Base-by-base conservation (phyloP, 2,888 invertebrate genomes). In the Diadromus collaris region DNA sequence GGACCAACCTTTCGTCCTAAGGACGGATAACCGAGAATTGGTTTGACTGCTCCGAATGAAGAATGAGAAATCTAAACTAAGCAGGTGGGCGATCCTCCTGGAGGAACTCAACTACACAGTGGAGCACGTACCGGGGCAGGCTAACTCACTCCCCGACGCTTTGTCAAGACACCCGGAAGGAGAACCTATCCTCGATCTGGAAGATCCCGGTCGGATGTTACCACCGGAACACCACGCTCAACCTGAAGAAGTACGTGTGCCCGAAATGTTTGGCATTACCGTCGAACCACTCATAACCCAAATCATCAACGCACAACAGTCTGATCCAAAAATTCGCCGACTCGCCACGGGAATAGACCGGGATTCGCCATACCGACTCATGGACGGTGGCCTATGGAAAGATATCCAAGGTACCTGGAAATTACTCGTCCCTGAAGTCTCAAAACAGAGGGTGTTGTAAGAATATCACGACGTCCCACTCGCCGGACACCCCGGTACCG, bases 391-490 rank as follows among this genome's bases (percentile, higher is more conserved):
- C 10, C 10, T 38, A 4, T 38, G 38, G 10, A 10, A 38, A 3
- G 13, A 38, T 3, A 38, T 38, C 38, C 38, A 13, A 13, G 38
- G 38, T 6, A 4, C 38, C 0, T 13, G 38, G 38, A 38, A 38
- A 3, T 13, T 38, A 3, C 38, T 38, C 13, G 38, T 38, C 3
- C 38, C 38, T 0, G 38, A 38, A 3, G 3, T 13, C 1, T 4
- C 13, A 3, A 38, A 1, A 0, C 38, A 38, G 81, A 83, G 0
- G 82, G 81, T 2, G 82, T 85, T 56, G 83, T 84, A 2, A 84
- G 85, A 7, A 24, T 60, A 3, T 83, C 83, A 0, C 82, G n/a
- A n/a, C n/a, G n/a, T n/a, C n/a, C n/a, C n/a, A n/a, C n/a, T n/a
- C n/a, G n/a, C n/a, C n/a, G n/a, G n/a, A n/a, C n/a, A n/a, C n/a